phyloP scores from a whole-genome alignment of 2,113 vertebrate species.

The Platysteira castanea region DNA sequence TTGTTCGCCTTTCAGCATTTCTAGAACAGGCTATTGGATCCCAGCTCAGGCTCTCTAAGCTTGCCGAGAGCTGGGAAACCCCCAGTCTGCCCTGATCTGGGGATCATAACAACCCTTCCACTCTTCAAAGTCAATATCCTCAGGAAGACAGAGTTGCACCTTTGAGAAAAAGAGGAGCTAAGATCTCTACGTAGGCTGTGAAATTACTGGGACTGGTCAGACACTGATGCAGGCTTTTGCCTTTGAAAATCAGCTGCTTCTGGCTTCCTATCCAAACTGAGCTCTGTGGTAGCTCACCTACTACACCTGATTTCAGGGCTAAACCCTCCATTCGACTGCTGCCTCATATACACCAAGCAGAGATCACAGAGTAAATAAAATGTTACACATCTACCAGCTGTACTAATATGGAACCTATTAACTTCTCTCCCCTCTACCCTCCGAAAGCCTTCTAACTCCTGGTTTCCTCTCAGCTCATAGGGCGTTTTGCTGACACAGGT shows the following conservation, averaged over 20 bases:
- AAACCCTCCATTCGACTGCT: not conserved
- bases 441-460: not conserved
- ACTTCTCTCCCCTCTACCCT: not conserved
- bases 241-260: not conserved
- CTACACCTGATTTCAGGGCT: not conserved
- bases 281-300: not conserved
- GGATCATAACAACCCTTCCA: not conserved
- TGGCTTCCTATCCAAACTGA: not conserved
- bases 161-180: not conserved
- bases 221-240: not conserved
- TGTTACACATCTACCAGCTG: not conserved
- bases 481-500: not conserved
- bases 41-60: not conserved
- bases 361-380: constrained; percentile 8
- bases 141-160: not conserved
- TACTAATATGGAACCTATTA: not conserved
- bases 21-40: not conserved
- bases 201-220: not conserved
- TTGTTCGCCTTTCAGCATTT: not conserved
- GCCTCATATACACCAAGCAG: not conserved
- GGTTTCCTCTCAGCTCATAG: not conserved
- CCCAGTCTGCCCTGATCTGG: not conserved
- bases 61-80: not conserved
- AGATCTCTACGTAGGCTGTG: not conserved
- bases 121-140: not conserved